Evolutionary conservation across 1,140 invertebrate species (phyloP), one percentile per base, ranked within the genome.

Genomic region (Paralvinella palmiformis): DNA sequence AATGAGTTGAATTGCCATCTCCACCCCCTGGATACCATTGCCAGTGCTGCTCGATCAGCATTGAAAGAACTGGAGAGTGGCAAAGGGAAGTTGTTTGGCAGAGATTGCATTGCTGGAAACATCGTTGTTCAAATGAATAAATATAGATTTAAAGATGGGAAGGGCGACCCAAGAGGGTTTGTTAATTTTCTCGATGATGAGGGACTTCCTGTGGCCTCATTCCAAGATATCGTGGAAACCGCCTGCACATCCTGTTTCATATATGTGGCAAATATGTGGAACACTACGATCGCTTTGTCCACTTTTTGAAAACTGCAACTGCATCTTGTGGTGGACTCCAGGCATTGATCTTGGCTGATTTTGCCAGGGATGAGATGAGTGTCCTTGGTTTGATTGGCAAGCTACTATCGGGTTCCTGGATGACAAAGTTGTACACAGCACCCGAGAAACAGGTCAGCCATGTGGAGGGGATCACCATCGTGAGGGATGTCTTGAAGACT

Each of bases 1-100:
- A 64, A 64, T 59, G 36, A 64, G 52, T 33, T 64, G 7, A 64
- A 64, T 35, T 64, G 62, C 35, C 62, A 64, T 29, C 62, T 64
- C 37, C 62, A 64, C 36, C 62, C 62, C n/a, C 31, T 64, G 35
- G 62, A 59, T 29, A 64, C 52, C 2, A 64, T 64, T 29, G 62
- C 62, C 33, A 64, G 31, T 32, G 29, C 62, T 1, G 20, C 32
- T 29, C 35, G 62, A 3, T 13, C 32, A 41, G 35, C 56, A 2
- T 32, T 64, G 3, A 60, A 27, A 36, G 20, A 27, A 29, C 24
- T 35, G 5, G 53, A 64, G 29, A 27, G n/a, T 31, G 20, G 6
- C 15, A 36, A 59, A 15, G 62, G 62, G 1, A 64, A 59, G 15
- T 22, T 64, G 15, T 61, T 59, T 33, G 62, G 56, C n/a, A 37